Percentiles rank a stretch among this genome's conserved stretches.
Conservation (phyloP, 2,888 invertebrate genomes). For the Caenorhabditis macrosperma region DNA sequence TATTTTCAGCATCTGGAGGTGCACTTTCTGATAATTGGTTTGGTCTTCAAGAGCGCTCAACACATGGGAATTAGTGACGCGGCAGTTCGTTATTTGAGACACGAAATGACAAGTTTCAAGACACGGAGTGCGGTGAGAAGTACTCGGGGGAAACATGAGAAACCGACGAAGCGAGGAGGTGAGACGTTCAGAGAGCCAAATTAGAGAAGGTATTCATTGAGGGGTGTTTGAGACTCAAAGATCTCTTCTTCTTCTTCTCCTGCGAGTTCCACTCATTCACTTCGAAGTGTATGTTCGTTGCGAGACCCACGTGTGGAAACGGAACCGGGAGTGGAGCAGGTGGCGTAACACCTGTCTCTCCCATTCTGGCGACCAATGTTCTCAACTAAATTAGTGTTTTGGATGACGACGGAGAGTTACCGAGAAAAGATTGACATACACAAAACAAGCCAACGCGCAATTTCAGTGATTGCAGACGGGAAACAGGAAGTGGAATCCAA, state of each 20-base stretch:
- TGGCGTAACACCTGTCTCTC: neutral
- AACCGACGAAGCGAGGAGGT: neutral
- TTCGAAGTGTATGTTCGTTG: too few relatives aligned
- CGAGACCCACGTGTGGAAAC: neutral
- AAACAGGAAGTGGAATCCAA: neutral
- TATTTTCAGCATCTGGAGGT: neutral
- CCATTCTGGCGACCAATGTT: neutral
- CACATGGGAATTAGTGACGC: too few relatives aligned
- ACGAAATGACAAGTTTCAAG: too few relatives aligned
- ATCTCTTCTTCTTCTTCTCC: too few relatives aligned
- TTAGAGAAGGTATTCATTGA: neutral
- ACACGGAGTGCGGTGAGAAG: too few relatives aligned
- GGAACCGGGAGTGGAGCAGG: neutral
- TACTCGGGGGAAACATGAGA: neutral
- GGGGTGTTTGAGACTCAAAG: neutral
- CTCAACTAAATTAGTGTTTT: neutral
- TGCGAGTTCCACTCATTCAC: too few relatives aligned
- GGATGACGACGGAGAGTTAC: neutral
- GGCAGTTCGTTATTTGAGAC: too few relatives aligned
- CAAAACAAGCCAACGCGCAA: neutral
- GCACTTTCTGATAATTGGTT: too few relatives aligned
- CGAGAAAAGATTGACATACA: neutral
- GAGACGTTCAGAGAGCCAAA: slow-evolving; percentile 9
- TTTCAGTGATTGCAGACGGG: neutral
- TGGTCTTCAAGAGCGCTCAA: too few relatives aligned